These are phyloP conservation scores for Porites lobata DNA, from an alignment of 92 coral and sea anemone species.

Conservation along the genomic window DNA sequence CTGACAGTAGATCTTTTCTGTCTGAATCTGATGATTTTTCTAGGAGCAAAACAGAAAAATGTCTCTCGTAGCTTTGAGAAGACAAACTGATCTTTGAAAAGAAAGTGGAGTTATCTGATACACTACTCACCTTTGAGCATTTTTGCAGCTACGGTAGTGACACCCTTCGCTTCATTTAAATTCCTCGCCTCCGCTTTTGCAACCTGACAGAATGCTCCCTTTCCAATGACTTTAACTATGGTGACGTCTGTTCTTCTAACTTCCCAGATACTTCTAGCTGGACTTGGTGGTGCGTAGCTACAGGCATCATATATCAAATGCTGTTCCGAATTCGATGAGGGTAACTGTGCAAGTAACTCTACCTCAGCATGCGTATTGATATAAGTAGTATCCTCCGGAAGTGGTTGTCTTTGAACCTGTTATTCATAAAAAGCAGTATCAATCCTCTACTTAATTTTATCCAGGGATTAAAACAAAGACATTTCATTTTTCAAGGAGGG, in stretches of 20 bases:
- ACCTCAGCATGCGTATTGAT: neutral
- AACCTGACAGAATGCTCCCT: conserved; percentile 93
- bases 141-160: conserved; percentile 86
- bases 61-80: no score
- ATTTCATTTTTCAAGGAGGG: no score
- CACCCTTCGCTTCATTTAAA: conserved; percentile 72
- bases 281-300: neutral
- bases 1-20: conserved; percentile 40
- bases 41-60: neutral
- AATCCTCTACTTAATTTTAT: no score
- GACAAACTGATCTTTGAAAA: no score
- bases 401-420: neutral
- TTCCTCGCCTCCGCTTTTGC: conserved; percentile 85
- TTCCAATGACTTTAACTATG: conserved; percentile 59
- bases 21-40: conserved; percentile 37
- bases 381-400: neutral
- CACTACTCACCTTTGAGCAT: conserved; percentile 77
- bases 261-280: conserved; percentile 21
- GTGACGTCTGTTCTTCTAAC: conserved; percentile 3
- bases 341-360: neutral
- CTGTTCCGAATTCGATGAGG: neutral
- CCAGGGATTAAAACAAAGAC: neutral
- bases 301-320: conserved; percentile 11
- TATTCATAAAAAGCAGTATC: no score
- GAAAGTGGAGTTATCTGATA: neutral